Evolutionary conservation across 2,888 invertebrate genomes (phyloP).

Genomic region (Dione vanillae): DNA sequence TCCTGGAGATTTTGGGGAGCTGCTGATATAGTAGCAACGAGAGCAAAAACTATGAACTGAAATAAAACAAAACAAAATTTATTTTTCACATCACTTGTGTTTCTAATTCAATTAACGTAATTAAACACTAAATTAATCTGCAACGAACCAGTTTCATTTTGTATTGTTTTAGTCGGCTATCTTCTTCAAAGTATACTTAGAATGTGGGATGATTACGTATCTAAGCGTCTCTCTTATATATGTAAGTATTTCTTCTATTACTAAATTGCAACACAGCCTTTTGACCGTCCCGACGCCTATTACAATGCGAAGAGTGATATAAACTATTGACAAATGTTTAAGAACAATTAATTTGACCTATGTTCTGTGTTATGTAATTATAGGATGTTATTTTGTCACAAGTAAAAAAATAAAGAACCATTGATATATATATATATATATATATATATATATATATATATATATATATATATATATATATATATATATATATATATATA

Average conservation of each 20-base stretch:
- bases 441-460: no score
- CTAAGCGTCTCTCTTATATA: slow-evolving; percentile 77
- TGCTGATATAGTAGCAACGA: slow-evolving; percentile 65
- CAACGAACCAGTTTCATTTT: slow-evolving; percentile 79
- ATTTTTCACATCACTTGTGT: slow-evolving; percentile 52
- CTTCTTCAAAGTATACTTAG: slow-evolving; percentile 64
- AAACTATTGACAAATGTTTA: slow-evolving; percentile 49
- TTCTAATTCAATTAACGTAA: slow-evolving; percentile 47
- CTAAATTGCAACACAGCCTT: slow-evolving; percentile 69
- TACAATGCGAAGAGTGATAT: slow-evolving; percentile 60
- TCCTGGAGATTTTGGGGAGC: slow-evolving; percentile 78
- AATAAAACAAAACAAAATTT: slow-evolving; percentile 55
- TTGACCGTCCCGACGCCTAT: slow-evolving; percentile 59
- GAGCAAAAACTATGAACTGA: slow-evolving; percentile 69
- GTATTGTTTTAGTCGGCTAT: slow-evolving; percentile 61
- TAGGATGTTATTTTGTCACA: slow-evolving; percentile 66
- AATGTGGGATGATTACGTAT: slow-evolving; percentile 75
- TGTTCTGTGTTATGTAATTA: slow-evolving; percentile 67
- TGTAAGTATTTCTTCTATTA: slow-evolving; percentile 74
- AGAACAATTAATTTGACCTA: slow-evolving; percentile 63
- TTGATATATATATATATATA: no score
- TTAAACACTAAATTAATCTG: slow-evolving; percentile 6
- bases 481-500: no score
- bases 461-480: no score
- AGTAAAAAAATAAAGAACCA: slow-evolving; percentile 55